Base-by-base conservation (phyloP, 2,113 vertebrate genomes). In the Paedocypris sp. region DNA sequence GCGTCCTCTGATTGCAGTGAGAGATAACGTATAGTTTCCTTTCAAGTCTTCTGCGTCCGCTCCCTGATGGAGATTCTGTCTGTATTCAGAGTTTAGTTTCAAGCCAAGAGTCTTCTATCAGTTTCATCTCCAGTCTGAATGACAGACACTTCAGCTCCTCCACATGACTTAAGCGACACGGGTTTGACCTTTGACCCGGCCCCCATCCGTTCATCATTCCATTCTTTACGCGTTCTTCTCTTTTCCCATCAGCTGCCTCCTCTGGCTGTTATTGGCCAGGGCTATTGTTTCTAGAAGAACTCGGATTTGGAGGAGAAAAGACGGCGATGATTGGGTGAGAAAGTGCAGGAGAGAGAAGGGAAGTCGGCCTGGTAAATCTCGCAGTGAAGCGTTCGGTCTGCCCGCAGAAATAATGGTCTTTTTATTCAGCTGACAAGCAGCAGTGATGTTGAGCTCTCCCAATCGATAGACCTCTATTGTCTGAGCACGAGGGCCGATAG, bases 391-490 rank as follows among this genome's bases (percentile, higher is more conserved):
- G 85, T 83, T 31, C 28, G 81, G 77, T 67, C 66, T 43, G 67
- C 66, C 80, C 73, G 73, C 78, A 83, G 76, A 76, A 85, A 83
- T 80, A 84, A 84, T 80, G 73, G 75, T 51, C 62, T 87, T 88
- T 87, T 82, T 82, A 81, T 79, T 81, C 74, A 75, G 75, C 71
- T 69, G 77, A 87, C 82, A 88, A 84, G 79, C 79, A 74, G 76
- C 75, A 64, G 73, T 73, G 77, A 83, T 84, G 84, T 84, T 72
- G 73, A 78, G 79, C 75, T 75, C 75, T 59, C 70, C 77, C 81
- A 85, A 88, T 88, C 85, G 83, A 88, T 88, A 79, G 73, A 71
- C 68, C 67, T 75, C 85, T 66, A 86, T 88, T 88, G 85, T 88
- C 80, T 82, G 76, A 73, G 72, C 72, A 73, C 69, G 70, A 31